phyloP scores from a whole-genome alignment of 1,140 invertebrate species.

The Globodera rostochiensis region DNA sequence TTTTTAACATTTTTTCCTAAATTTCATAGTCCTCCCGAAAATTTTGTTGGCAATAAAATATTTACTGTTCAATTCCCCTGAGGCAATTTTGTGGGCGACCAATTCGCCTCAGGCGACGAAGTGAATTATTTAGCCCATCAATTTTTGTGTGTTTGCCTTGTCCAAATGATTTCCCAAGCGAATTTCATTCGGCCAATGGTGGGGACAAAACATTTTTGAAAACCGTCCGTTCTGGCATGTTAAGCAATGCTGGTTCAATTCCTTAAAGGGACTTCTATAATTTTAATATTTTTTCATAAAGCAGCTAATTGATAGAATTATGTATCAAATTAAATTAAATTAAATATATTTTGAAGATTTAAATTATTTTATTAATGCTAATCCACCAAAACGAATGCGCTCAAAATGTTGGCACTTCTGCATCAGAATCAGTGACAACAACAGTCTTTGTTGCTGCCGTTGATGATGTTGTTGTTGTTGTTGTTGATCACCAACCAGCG shows the following conservation, averaged over 20 bases:
- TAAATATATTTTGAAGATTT: background rate
- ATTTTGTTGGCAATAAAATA: background rate
- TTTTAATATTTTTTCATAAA: background rate
- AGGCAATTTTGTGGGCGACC: background rate
- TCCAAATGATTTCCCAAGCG: conserved; percentile 11
- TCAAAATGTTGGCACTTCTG: background rate
- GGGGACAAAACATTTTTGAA: background rate
- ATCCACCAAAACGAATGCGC: background rate
- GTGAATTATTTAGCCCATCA: conserved; percentile 7
- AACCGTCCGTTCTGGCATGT: background rate
- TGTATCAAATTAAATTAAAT: too few relatives aligned
- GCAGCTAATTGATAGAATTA: background rate
- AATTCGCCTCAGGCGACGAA: background rate
- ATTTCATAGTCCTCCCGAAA: background rate
- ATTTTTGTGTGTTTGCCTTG: background rate
- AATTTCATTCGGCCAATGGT: background rate
- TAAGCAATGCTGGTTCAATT: background rate
- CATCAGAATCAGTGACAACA: background rate
- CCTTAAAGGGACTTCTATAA: background rate
- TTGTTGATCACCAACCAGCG: background rate
- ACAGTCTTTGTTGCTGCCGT: background rate
- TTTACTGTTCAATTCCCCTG: background rate
- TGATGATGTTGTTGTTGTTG: background rate
- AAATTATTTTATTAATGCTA: background rate
- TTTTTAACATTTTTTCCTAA: background rate